These are phyloP conservation scores for Caiman crocodilus DNA, from an alignment of 2,797 vertebrate genomes.

Conservation along the genomic window DNA sequence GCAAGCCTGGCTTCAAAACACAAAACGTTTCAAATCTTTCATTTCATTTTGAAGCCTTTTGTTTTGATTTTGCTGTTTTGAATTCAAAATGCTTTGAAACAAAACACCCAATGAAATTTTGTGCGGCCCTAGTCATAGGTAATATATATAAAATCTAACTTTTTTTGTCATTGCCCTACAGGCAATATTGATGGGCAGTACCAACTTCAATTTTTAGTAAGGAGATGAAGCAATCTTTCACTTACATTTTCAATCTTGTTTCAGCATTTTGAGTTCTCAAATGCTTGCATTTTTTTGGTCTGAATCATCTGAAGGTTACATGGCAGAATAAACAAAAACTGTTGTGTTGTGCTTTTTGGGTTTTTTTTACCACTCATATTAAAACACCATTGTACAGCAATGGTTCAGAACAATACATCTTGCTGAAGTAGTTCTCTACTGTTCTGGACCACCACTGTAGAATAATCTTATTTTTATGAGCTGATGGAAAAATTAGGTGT, in stretches of 20 bases:
- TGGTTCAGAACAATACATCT: not conserved
- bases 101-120: no score
- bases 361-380: not conserved
- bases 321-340: conserved; percentile 2
- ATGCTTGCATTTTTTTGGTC: not conserved
- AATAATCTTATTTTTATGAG: conserved; percentile 56
- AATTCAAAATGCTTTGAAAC: no score
- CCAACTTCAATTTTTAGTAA: not conserved
- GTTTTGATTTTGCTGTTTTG: no score
- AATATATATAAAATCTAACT: not conserved
- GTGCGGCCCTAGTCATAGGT: no score
- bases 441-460: conserved; percentile 20
- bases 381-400: not conserved
- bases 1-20: no score
- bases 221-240: not conserved
- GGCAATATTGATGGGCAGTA: not conserved
- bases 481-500: conserved; percentile 69
- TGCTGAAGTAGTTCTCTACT: not conserved
- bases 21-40: no score
- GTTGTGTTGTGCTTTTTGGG: no score
- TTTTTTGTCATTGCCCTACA: not conserved
- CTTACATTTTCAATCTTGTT: not conserved
- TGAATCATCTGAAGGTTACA: not conserved
- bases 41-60: no score
- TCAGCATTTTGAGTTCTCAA: not conserved